A percentile compares a stretch with the other conserved stretches of the same genome.
These are phyloP conservation scores for Chaetogeoica ovagalla DNA, from an alignment of 2,888 invertebrate species.

Conservation along the genomic window DNA sequence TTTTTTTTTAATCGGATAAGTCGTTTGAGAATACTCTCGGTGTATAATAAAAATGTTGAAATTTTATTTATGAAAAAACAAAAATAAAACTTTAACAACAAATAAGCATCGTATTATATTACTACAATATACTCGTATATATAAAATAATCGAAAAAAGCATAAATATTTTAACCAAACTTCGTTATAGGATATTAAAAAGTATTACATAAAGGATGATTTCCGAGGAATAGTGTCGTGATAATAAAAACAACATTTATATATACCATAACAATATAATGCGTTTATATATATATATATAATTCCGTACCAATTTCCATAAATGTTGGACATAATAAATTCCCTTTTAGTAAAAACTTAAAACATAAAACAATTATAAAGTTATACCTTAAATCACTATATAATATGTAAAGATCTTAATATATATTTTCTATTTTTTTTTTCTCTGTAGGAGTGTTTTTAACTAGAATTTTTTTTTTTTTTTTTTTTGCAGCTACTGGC, in stretches of 20 bases:
- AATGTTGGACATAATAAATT: conserved; percentile 43
- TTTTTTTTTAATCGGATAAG: too few relatives aligned
- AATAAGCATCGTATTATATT: too few relatives aligned
- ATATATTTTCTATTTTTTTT: neutral
- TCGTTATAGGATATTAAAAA: too few relatives aligned
- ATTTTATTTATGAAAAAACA: too few relatives aligned
- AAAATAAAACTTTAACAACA: too few relatives aligned
- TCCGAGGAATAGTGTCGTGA: neutral
- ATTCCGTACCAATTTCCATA: conserved; percentile 43
- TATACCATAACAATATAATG: conserved; percentile 43
- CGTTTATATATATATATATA: conserved; percentile 35
- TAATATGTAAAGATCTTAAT: conserved; percentile 26
- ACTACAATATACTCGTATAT: too few relatives aligned
- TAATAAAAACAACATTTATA: neutral
- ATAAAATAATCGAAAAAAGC: too few relatives aligned
- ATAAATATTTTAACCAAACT: too few relatives aligned
- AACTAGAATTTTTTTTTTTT: conserved; percentile 5
- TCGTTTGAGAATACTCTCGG: too few relatives aligned
- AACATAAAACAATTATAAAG: conserved; percentile 36
- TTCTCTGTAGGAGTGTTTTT: conserved; percentile 33
- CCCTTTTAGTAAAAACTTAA: conserved; percentile 44
- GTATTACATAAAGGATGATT: neutral
- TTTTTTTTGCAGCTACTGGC: conserved; percentile 6
- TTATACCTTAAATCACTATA: conserved; percentile 22
- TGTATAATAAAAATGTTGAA: too few relatives aligned